Base-by-base conservation (phyloP, 2,888 invertebrate genomes). In the Tolmerus cingulatus region DNA sequence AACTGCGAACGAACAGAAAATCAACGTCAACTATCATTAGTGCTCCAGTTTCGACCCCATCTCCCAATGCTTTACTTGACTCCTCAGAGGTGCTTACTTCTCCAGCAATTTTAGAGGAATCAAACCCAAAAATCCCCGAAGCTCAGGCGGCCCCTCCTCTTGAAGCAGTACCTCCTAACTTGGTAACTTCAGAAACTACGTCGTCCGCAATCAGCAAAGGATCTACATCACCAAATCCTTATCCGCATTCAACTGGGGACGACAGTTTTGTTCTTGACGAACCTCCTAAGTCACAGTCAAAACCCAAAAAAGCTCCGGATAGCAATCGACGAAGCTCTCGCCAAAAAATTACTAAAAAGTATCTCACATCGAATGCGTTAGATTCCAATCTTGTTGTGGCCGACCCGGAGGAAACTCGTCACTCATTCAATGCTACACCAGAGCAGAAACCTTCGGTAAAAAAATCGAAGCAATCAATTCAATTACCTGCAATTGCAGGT, bases 271-370 rank as follows among this genome's bases (percentile, higher is more conserved):
- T 23, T 23, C 23, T 43, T 23, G 81, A 90, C 88, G 78, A 91
- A 90, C 87, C 88, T 88, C 87, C 88, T 88, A 1, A 91, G 92
- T 23, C 86, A 79, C 87, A 37, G n/a, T 89, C 90, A 1, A 93
- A 91, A 88, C 88, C 91, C 0, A 90, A 93, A 16, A 93, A 93
- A 89, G 92, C 93, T 0, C 93, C 92, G 87, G 90, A 93, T 66
- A 92, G 93, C n/a, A 55, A 74, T 46, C 74, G 90, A 14, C 89
- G 90, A 89, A 90, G 94, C 92, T 92, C 90, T 81, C 91, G 92
- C 0, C 92, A 92, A 87, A 90, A 92, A 2, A 90, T 91, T 1
- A 91, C 91, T 1, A 91, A 91, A 0, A 91, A 91, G 57, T 90
- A 90, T 88, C 89, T 91, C 0, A 91, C 90, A 30, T 89, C 90